These are phyloP conservation scores for Lemur catta DNA, from an alignment of 2,797 vertebrate species.

Conservation along the genomic window DNA sequence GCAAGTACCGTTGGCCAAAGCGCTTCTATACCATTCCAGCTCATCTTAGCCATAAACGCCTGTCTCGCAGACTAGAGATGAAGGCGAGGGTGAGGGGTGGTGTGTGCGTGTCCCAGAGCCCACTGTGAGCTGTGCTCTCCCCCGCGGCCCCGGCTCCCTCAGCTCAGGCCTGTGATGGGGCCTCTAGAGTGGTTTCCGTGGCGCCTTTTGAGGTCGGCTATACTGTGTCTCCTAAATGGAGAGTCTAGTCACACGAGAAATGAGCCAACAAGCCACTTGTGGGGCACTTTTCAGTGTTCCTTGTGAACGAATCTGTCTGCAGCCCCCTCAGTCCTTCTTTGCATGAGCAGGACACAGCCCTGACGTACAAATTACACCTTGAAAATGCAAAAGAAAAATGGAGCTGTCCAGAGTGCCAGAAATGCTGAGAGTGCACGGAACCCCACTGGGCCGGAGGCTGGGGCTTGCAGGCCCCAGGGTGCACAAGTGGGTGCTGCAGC, in stretches of 20 bases:
- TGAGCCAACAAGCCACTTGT: not conserved
- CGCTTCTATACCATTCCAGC: not conserved
- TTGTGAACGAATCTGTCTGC: not conserved
- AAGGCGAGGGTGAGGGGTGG: too few species aligned
- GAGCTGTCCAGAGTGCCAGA: not conserved
- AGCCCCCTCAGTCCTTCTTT: not conserved
- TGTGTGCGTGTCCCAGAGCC: too few species aligned
- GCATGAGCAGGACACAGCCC: not conserved
- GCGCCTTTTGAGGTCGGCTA: not conserved
- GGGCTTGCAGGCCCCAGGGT: too few species aligned
- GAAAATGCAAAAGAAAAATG: not conserved
- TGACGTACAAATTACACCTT: not conserved
- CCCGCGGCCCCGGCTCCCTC: too few species aligned
- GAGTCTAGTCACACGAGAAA: not conserved
- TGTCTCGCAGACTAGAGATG: not conserved
- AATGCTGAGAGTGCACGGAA: not conserved
- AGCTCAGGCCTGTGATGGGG: not conserved
- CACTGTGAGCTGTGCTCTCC: too few species aligned
- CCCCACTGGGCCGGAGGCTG: not conserved
- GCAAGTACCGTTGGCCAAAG: not conserved
- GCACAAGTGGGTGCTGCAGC: not conserved
- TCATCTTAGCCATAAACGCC: not conserved
- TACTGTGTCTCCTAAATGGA: not conserved
- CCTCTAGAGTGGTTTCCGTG: not conserved
- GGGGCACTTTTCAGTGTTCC: not conserved